Evolutionary conservation across 2,797 vertebrate species (phyloP).

Genomic region (Echiichthys vipera): DNA sequence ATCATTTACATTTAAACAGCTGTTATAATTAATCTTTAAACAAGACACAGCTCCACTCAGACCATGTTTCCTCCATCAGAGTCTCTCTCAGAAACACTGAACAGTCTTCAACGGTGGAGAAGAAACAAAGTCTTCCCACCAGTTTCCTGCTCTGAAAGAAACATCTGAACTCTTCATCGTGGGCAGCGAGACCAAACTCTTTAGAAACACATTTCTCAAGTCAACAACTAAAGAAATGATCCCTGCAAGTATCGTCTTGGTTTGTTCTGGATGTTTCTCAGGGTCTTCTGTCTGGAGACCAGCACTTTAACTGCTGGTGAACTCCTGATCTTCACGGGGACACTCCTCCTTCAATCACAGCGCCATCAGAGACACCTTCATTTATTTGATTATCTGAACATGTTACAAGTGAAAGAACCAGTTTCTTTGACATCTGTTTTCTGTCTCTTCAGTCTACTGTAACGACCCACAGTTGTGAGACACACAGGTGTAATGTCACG

Average conservation of each 20-base stretch:
- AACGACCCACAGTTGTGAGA: too few relatives aligned
- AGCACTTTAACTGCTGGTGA: background rate
- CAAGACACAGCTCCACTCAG: background rate
- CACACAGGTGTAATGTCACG: too few relatives aligned
- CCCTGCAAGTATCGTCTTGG: background rate
- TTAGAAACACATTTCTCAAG: constrained; percentile 7
- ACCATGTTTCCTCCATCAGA: background rate
- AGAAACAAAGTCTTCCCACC: constrained; percentile 12
- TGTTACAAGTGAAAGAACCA: too few relatives aligned
- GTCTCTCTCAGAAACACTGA: background rate
- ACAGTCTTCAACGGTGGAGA: constrained; percentile 9
- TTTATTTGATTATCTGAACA: too few relatives aligned
- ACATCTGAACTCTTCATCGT: constrained; percentile 6
- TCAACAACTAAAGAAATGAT: background rate
- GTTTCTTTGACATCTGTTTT: too few relatives aligned
- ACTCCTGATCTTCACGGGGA: background rate
- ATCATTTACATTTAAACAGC: too few relatives aligned
- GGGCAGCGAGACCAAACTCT: constrained; percentile 1
- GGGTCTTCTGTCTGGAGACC: background rate
- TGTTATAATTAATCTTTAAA: too few relatives aligned
- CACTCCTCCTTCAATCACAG: background rate
- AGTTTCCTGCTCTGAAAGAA: constrained; percentile 21
- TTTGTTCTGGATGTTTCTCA: too few relatives aligned
- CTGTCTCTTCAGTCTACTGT: too few relatives aligned
- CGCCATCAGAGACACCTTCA: too few relatives aligned